Conservation (phyloP, 2,797 vertebrate genomes). For the Pogoniulus pusillus region DNA sequence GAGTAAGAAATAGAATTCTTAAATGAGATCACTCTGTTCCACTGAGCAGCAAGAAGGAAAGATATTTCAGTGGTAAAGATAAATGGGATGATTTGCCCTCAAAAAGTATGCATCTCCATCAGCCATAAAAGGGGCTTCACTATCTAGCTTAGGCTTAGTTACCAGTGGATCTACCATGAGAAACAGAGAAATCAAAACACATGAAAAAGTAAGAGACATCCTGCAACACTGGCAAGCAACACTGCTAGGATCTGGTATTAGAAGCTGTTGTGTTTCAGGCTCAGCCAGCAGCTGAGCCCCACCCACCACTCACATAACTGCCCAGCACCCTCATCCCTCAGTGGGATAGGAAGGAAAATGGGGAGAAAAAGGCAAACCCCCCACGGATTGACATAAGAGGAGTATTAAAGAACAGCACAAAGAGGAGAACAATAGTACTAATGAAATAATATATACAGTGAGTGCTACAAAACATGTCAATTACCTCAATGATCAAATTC, state of each 20-base stretch:
- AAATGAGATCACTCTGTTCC: constrained; percentile 59
- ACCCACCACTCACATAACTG: no score
- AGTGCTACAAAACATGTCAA: no score
- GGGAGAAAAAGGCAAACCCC: no score
- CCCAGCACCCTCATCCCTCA: no score
- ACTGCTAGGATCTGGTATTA: not conserved
- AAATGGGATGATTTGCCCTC: constrained; percentile 14
- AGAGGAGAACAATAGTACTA: no score
- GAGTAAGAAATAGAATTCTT: constrained; percentile 70
- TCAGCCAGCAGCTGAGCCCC: no score
- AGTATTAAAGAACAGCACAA: no score
- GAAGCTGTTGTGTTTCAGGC: not conserved
- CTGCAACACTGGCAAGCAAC: not conserved
- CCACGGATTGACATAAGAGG: no score
- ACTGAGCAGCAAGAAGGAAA: constrained; percentile 25
- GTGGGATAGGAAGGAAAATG: no score
- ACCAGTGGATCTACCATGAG: not conserved
- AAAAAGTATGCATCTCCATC: not conserved
- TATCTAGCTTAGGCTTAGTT: not conserved
- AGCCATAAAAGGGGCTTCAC: not conserved
- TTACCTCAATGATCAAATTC: not conserved
- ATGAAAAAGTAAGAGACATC: not conserved
- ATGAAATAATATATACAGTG: no score
- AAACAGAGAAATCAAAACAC: not conserved
- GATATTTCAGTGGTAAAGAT: constrained; percentile 23